A percentile compares a stretch with the other conserved stretches of the same genome.
phyloP scores from a whole-genome alignment of 2,888 invertebrate species.

The Enoplolaimus lenunculus region DNA sequence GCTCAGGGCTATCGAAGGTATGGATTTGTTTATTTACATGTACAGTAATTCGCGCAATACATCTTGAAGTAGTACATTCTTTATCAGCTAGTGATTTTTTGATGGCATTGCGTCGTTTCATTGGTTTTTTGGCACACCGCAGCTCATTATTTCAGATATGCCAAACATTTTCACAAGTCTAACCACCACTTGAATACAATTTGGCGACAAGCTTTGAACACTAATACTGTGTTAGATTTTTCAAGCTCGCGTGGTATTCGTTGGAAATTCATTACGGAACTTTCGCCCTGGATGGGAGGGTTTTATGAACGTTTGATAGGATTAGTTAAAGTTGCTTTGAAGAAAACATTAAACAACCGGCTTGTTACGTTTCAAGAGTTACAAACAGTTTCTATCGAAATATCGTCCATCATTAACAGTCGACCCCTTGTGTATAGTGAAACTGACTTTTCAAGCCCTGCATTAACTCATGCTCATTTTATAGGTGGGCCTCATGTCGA shows the following conservation, averaged over 20 bases:
- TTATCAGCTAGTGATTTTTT: constrained; percentile 35
- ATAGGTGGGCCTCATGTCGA: neutral
- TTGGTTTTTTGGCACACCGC: constrained; percentile 36
- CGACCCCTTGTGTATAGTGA: constrained; percentile 19
- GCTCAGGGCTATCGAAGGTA: constrained; percentile 28
- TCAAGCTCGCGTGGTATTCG: neutral
- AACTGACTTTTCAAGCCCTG: neutral
- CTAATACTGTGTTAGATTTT: constrained; percentile 6
- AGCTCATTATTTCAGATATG: constrained; percentile 39
- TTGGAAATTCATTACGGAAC: constrained; percentile 22
- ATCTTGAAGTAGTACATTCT: constrained; percentile 39
- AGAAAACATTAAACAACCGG: constrained; percentile 16
- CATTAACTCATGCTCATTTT: neutral
- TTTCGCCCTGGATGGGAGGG: constrained; percentile 20
- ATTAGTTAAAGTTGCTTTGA: constrained; percentile 14
- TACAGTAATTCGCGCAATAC: constrained; percentile 39
- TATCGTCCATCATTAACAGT: constrained; percentile 18
- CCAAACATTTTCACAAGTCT: constrained; percentile 40
- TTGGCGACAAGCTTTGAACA: constrained; percentile 15
- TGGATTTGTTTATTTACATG: constrained; percentile 42
- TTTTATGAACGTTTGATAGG: constrained; percentile 7
- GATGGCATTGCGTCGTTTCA: constrained; percentile 35
- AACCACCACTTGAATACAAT: constrained; percentile 32
- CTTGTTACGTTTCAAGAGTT: constrained; percentile 13
- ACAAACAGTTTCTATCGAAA: constrained; percentile 19